Percentiles rank a stretch among this genome's conserved stretches.
phyloP scores from a whole-genome alignment of 92 coral and sea anemone genomes.

The Zoanthus solanderi region DNA sequence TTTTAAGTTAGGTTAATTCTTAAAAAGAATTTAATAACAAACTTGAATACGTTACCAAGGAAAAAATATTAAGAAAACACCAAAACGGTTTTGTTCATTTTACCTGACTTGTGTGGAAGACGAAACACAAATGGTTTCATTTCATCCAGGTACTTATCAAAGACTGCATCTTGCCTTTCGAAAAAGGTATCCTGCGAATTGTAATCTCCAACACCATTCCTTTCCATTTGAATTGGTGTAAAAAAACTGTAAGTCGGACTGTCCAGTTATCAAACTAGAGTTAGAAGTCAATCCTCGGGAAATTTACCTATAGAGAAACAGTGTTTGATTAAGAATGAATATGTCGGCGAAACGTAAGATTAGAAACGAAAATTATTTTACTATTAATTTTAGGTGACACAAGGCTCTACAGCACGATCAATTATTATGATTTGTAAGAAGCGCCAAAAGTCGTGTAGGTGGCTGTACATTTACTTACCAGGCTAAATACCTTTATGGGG shows the following conservation, averaged over 20 bases:
- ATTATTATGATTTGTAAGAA: conserved; percentile 28
- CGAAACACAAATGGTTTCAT: conserved; percentile 97
- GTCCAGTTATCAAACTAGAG: neutral
- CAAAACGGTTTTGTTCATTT: neutral
- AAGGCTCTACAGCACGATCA: neutral
- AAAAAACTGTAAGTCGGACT: neutral
- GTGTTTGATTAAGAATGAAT: neutral
- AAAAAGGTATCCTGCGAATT: conserved; percentile 63
- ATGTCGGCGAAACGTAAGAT: too few species aligned
- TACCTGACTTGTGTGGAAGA: conserved; percentile 92
- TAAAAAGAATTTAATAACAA: too few species aligned
- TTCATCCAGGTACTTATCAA: conserved; percentile 86
- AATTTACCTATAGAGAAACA: neutral
- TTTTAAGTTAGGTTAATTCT: too few species aligned
- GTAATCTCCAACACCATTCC: conserved; percentile 75
- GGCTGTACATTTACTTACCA: neutral
- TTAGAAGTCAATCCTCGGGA: neutral
- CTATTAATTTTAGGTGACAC: neutral
- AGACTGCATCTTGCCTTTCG: conserved; percentile 90
- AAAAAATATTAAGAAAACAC: too few species aligned
- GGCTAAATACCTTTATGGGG: neutral
- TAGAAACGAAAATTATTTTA: too few species aligned
- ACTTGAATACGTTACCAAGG: too few species aligned
- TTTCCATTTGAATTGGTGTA: conserved; percentile 66
- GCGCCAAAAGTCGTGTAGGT: conserved; percentile 21